Base-by-base conservation (phyloP, 2,888 invertebrate species). In the Tipula vernalis region DNA sequence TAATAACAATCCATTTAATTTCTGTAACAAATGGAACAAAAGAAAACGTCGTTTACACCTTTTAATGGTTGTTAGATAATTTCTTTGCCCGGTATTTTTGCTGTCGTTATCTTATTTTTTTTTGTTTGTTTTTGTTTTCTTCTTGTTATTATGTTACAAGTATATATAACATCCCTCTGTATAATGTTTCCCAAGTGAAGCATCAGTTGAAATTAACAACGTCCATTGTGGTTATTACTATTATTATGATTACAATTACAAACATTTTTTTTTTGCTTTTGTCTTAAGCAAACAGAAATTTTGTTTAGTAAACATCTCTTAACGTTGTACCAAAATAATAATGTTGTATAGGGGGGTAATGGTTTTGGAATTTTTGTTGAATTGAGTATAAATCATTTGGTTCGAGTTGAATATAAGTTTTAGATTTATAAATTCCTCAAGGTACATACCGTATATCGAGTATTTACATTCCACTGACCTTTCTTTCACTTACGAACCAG, bases 101-200 rank as follows among this genome's bases (percentile, higher is more conserved):
- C 71, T 71, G 71, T 71, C 71, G 71, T 71, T 71, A 71, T 71
- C 71, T 71, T 71, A 28, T 71, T 10, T 71, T 71, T 71, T 44
- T 6, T 12, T 42, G 8, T 42, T 2, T 71, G 28, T 28, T 28
- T 51, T 8, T 51, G 28, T 28, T 28, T 28, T 28, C 28, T 28
- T 28, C 2, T 28, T 28, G 28, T 28, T 28, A 28, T n/a, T 28
- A 28, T 28, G 28, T n/a, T 51, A 71, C 28, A 28, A 10, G 28
- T 71, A 71, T 18, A 57, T 28, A 18, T 71, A 71, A 71, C 71
- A 71, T 28, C 71, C 71, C 71, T 71, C 71, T 18, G 18, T 5
- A 71, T 71, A 84, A 84, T 84, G 84, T 84, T 84, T 84, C 84
- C 84, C 84, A 84, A 84, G 84, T 84, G 84, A 84, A 84, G 84